Evolutionary conservation across 2,888 invertebrate genomes (phyloP), one percentile per base, ranked within the genome.

Genomic region (Nezara viridula): DNA sequence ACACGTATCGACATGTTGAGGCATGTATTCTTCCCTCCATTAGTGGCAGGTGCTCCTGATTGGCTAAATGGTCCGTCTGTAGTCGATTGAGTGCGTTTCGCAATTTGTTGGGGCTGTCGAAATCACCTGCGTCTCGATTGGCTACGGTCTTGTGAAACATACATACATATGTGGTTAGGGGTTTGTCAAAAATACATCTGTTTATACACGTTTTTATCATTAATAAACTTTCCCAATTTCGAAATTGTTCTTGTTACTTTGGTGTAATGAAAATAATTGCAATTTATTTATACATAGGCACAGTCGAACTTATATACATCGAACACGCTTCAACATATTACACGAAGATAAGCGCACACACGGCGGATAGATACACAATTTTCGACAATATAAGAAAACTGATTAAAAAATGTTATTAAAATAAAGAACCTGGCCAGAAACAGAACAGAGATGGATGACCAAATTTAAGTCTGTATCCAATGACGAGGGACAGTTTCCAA

Each of bases 1-100:
- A 66, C 66, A 66, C 66, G 66, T 60, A 66, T 66, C 32, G 66
- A 66, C 66, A 66, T 60, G 60, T 60, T 27, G 60, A 60, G 60
- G 60, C 60, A n/a, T 66, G 66, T 66, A 66, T 66, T 32, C 66
- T 66, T 66, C 32, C 6, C 16, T 32, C 32, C 66, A 66, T 66
- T 32, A 32, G 66, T 32, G 19, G 19, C 66, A 66, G 66, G 66
- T 66, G 66, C 66, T 66, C 66, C 66, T 66, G 16, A 66, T 66
- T 14, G 66, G 32, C 32, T 32, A 32, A 66, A 66, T 19, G 66
- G 32, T 19, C 66, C 32, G 32, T 32, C 32, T 66, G 19, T 19
- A 66, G 66, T 32, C 66, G 32, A 66, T 66, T 66, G 66, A 32
- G 66, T 32, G 32, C 19, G 32, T 66, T 66, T 66, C 66, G 66